These are phyloP conservation scores for Nothocercus nigrocapillus DNA, from an alignment of 2,113 vertebrate species.

Conservation along the genomic window DNA sequence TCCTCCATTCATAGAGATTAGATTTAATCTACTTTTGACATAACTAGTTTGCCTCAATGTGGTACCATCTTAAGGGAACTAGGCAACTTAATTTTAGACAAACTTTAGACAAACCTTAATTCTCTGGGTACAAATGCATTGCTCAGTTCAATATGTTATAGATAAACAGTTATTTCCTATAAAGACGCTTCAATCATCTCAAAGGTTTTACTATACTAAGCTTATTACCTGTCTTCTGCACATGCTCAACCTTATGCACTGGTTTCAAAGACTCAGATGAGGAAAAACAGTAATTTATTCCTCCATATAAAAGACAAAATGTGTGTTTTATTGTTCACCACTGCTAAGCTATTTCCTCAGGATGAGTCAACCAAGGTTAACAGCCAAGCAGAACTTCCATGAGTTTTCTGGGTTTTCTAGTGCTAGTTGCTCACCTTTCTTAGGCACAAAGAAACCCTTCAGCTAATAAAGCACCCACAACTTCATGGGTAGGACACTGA, in stretches of 20 bases:
- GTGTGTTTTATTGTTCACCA: neutral
- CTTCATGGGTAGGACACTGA: neutral
- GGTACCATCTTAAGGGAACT: neutral
- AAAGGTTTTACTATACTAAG: neutral
- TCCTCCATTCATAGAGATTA: neutral
- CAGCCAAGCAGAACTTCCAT: neutral
- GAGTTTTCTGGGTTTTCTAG: neutral
- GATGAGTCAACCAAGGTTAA: neutral
- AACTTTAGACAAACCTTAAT: neutral
- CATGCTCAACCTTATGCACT: neutral
- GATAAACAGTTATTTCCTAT: neutral
- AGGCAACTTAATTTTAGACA: neutral
- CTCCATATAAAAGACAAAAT: neutral
- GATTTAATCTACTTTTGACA: neutral
- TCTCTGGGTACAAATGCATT: neutral
- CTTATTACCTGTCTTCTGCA: neutral
- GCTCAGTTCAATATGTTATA: neutral
- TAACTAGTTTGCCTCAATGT: neutral
- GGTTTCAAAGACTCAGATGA: neutral
- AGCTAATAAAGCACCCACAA: neutral
- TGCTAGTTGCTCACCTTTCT: neutral
- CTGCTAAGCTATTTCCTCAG: neutral
- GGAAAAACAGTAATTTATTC: neutral
- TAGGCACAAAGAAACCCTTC: neutral
- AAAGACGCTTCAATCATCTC: neutral